These are phyloP conservation scores for Palythoa grandis DNA, from an alignment of 92 coral and sea anemone genomes.

Conservation along the genomic window DNA sequence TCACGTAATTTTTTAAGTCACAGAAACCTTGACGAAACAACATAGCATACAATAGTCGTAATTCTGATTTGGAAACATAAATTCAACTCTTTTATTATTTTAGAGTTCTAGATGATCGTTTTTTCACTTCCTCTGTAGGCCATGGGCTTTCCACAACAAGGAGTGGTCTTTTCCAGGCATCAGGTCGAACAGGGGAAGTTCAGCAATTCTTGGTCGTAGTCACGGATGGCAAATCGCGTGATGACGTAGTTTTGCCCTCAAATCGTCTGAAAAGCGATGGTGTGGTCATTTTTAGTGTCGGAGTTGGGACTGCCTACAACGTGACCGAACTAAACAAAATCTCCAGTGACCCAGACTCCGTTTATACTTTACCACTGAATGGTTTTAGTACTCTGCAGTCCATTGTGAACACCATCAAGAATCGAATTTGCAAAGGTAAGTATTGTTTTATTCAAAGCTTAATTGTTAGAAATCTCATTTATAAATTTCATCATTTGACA, in stretches of 20 bases:
- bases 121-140: neutral
- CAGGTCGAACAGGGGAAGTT: neutral
- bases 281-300: constrained; percentile 9
- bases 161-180: constrained; percentile 10
- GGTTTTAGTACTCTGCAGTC: neutral
- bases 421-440: constrained; percentile 28
- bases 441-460: neutral
- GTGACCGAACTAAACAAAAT: neutral
- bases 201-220: neutral
- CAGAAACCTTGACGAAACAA: too few relatives aligned
- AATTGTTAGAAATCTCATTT: too few relatives aligned
- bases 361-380: neutral
- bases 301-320: constrained; percentile 6
- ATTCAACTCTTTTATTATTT: too few relatives aligned
- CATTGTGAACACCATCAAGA: neutral
- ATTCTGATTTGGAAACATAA: too few relatives aligned
- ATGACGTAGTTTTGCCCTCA: constrained; percentile 25
- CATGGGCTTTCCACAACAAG: neutral
- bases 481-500: too few relatives aligned
- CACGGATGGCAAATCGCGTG: constrained; percentile 8
- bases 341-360: constrained; percentile 17
- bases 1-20: too few relatives aligned
- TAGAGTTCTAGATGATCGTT: neutral
- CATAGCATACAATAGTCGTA: too few relatives aligned
- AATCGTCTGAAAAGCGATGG: constrained; percentile 22